Base-by-base conservation (phyloP, 2,113 vertebrate species). In the Jacana jacana region DNA sequence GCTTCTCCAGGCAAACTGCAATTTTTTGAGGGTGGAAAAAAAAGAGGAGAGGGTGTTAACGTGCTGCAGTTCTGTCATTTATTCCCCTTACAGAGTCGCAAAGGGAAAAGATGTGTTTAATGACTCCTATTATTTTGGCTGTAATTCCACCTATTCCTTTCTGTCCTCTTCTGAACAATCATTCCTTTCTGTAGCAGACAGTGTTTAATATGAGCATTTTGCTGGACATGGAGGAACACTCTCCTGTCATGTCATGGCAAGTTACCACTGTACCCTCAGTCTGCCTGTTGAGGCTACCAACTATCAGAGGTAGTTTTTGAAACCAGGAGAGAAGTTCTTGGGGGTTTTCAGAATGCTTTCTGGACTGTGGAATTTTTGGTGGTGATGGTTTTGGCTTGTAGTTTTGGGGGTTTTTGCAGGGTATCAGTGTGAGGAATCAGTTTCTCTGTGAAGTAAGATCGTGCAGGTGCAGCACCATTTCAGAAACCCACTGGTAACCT, bases 1-100 rank as follows among this genome's bases (percentile, higher is more conserved):
- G 65, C 70, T 85, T 79, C 78, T 94, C 60, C 25, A 42, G 86
- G 88, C 84, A 96, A 97, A 93, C 10, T 20, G 65, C 95, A 95
- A 73, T 93, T 96, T 40, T 61, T 33, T 22, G 7, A 7, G n/a
- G 88, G 86, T 94, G 58, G 9, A 9, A 16, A 48, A 42, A 70
- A 24, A 19, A 2, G 46, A 3, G 0, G 2, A 7, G 7, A 1
- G 6, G 3, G 20, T 14, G 8, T 88, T 94, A 94, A 83, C 85
- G 81, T 77, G 68, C 48, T 93, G 86, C 76, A 91, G 52, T 96
- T 95, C 63, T 64, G 30, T 91, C 61, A 78, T 72, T 94, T 89
- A 71, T 81, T 93, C 52, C 46, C 31, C 6, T 93, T 92, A 54
- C 33, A 64, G 89, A 71, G 44, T 85, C 96, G 57, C 76, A 93